Evolutionary conservation across 2,797 vertebrate genomes (phyloP), one percentile per base, ranked within the genome.

Genomic region (Tarsius wallacei): DNA sequence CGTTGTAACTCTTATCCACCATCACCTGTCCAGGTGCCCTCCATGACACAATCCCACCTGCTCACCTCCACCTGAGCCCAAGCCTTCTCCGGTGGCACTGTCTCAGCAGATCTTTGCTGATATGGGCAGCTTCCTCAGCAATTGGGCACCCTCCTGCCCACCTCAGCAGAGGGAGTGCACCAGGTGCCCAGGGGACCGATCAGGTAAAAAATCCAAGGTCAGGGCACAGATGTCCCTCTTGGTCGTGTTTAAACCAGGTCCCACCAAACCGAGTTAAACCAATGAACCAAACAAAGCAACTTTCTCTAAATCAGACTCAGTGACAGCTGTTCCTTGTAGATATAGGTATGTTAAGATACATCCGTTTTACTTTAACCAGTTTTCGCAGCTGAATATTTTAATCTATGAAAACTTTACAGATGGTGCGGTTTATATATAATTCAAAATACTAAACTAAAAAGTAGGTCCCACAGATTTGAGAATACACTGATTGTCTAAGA

Each of bases 291-390:
- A n/a, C 14, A 0, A 5, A 21, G 1, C 33, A 7, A 13, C 49
- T 64, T 4, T 33, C 64, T 57, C 57, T 19, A 13, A 21, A 11
- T 2, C 14, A 9, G 64, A 33, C 36, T 36, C 26, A 3, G 14
- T 0, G 17, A 12, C 33, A 2, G 7, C 16, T 3, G 9, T 12
- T 57, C 33, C 17, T n/a, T 0, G 13, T 66, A 16, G 0, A 31
- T 17, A 1, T 0, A 1, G 0, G 2, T 2, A 21, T 16, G 31
- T 61, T 10, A 70, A 51, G 26, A 19, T 12, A 2, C 4, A 2
- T 7, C 6, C 1, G 4, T 13, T 33, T 42, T 22, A 10, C 33
- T 12, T 49, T 31, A 36, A 33, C 63, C 33, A 9, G 22, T 49
- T 64, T 51, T 26, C 81, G 63, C 31, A 61, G 66, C 59, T 31